Base-by-base conservation (phyloP, 2,113 vertebrate species). In the Xyrauchen texanus region DNA sequence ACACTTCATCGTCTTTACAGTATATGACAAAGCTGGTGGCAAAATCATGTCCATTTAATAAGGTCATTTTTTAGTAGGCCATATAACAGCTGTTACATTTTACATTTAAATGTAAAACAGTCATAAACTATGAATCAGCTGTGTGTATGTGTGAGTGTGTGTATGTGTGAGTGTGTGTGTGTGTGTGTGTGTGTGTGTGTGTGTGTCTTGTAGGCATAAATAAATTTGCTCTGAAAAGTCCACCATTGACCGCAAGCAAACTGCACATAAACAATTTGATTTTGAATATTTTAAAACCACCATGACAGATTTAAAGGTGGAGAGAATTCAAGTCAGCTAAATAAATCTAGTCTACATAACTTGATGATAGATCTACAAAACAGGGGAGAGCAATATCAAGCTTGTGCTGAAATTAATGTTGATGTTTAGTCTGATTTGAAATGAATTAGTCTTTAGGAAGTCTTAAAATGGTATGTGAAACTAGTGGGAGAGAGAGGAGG, bases 231-330 rank as follows among this genome's bases (percentile, higher is more conserved):
- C 5, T 5, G 12, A 60, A 49, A 42, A 60, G 15, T 34, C 69
- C 21, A 11, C 44, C 52, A 65, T 57, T 12, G 16, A 72, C 47
- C 8, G 12, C 61, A 45, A 51, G 6, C 13, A 10, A 49, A 61
- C 45, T 46, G 42, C 7, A 45, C 57, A 16, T 7, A 15, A 74
- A 66, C 62, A 80, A 74, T 60, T 12, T 80, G 45, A n/a, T 57
- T 67, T 46, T 8, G 21, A 65, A 73, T 58, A 57, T 58, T 47
- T 73, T 46, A 55, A 64, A 79, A 46, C 34, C 49, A n/a, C 49
- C n/a, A 21, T 65, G 78, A 80, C 61, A 55, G 68, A 72, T 70
- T 79, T 71, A 78, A 63, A 21, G 44, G 42, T 8, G 11, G 66
- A 69, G 21, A 62, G 10, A n/a, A 61, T 62, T 47, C 7, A 0